phyloP scores from a whole-genome alignment of 2,797 vertebrate genomes.

The Rhinogobio ventralis region DNA sequence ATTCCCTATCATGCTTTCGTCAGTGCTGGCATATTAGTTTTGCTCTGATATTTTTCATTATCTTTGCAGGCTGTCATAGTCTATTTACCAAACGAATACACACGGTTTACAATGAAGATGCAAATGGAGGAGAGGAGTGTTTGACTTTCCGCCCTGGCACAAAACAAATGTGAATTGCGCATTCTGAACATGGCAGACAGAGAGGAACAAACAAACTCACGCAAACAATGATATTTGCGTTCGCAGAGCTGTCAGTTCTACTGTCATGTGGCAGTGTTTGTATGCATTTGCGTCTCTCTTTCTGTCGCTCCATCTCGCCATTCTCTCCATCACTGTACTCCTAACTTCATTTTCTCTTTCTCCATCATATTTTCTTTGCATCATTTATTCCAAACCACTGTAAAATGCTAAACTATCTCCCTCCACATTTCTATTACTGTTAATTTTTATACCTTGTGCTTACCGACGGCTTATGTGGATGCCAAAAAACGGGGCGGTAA shows the following conservation, averaged over 20 bases:
- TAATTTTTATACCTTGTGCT: conserved; percentile 17
- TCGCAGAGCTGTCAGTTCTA: conserved; percentile 19
- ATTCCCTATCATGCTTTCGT: conserved; percentile 36
- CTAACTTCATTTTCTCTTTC: conserved; percentile 6
- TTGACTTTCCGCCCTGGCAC: conserved; percentile 39
- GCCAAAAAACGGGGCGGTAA: neutral
- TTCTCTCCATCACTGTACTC: conserved; percentile 1
- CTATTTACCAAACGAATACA: conserved; percentile 53
- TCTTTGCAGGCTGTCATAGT: conserved; percentile 41
- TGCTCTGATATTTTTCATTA: conserved; percentile 48
- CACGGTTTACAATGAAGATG: conserved; percentile 37
- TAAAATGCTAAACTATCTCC: neutral
- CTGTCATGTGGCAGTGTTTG: conserved; percentile 30
- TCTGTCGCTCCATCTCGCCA: neutral
- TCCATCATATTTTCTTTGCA: conserved; percentile 15
- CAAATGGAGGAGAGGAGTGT: conserved; percentile 31
- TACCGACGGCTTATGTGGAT: neutral
- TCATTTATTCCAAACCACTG: conserved; percentile 29
- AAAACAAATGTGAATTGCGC: conserved; percentile 36
- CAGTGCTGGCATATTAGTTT: conserved; percentile 27
- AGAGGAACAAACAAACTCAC: conserved; percentile 42
- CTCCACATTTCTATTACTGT: conserved; percentile 1
- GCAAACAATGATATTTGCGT: conserved; percentile 32
- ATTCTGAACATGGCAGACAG: conserved; percentile 26
- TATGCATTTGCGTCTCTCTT: conserved; percentile 25